Evolutionary conservation across 2,797 vertebrate genomes (phyloP).

Genomic region (Lithobates sylvaticus): DNA sequence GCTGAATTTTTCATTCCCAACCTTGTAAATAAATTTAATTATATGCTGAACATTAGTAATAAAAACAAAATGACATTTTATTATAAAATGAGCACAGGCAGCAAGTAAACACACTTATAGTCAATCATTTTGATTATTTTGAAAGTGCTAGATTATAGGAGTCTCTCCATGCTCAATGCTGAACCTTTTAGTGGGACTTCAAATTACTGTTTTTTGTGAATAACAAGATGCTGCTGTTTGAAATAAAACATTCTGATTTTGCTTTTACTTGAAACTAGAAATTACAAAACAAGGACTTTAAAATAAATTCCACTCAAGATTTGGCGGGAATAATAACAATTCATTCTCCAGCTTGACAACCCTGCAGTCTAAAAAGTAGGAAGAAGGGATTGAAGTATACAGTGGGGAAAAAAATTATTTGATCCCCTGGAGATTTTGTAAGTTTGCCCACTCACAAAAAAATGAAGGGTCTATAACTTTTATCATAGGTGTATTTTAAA

Average conservation of each 20-base stretch:
- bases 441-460: too few relatives aligned
- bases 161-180: not conserved
- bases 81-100: not conserved
- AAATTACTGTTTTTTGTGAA: not conserved
- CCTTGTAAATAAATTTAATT: constrained; percentile 3
- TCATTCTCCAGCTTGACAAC: too few relatives aligned
- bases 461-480: too few relatives aligned
- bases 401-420: too few relatives aligned
- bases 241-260: not conserved
- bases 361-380: not conserved
- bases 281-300: not conserved
- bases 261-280: not conserved
- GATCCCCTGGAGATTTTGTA: too few relatives aligned
- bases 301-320: not conserved
- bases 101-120: constrained; percentile 26
- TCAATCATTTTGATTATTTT: constrained; percentile 35
- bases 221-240: not conserved
- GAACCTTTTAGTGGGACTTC: constrained; percentile 14
- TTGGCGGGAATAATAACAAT: too few relatives aligned
- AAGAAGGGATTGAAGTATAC: not conserved
- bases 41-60: not conserved
- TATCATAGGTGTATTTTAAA: too few relatives aligned
- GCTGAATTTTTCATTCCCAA: too few relatives aligned
- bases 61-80: constrained; percentile 34
- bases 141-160: not conserved